These are phyloP conservation scores for Archegozetes longisetosus DNA, from an alignment of 1,140 invertebrate species.

Conservation along the genomic window DNA sequence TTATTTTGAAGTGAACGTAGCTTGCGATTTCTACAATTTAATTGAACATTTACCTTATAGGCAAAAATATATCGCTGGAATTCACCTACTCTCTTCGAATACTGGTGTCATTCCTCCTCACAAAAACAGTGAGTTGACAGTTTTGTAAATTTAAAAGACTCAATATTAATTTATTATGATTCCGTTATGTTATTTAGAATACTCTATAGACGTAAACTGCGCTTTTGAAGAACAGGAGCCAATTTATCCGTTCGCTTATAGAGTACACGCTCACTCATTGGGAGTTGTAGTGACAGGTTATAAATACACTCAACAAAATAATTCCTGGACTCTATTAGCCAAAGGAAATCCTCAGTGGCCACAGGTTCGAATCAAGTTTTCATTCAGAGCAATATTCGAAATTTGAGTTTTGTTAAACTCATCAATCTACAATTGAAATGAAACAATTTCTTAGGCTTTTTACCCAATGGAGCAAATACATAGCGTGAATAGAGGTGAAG, in stretches of 20 bases:
- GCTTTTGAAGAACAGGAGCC: slow-evolving; percentile 14
- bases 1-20: not conserved
- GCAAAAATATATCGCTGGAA: slow-evolving; percentile 31
- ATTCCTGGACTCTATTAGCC: slow-evolving; percentile 24
- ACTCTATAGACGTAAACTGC: slow-evolving; percentile 30
- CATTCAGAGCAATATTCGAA: too few relatives aligned
- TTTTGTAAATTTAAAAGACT: slow-evolving; percentile 9
- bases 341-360: slow-evolving; percentile 35
- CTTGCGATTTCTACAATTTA: not conserved
- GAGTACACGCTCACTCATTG: slow-evolving; percentile 40
- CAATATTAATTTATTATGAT: not conserved
- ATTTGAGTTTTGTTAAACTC: too few relatives aligned
- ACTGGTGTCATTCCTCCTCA: slow-evolving; percentile 26
- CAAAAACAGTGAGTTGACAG: slow-evolving; percentile 25
- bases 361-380: too few relatives aligned
- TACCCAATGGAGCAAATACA: slow-evolving; percentile 27
- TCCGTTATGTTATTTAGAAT: slow-evolving; percentile 23
- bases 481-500: slow-evolving; percentile 25
- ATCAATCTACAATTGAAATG: too few relatives aligned
- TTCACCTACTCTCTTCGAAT: slow-evolving; percentile 26
- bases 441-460: too few relatives aligned
- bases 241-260: slow-evolving; percentile 38
- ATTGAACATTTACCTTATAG: slow-evolving; percentile 19
- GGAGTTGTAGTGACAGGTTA: slow-evolving; percentile 37
- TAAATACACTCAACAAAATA: slow-evolving; percentile 19